These are phyloP conservation scores for Zaprionus gabonicus DNA, from an alignment of 1,140 invertebrate species.

Conservation along the genomic window DNA sequence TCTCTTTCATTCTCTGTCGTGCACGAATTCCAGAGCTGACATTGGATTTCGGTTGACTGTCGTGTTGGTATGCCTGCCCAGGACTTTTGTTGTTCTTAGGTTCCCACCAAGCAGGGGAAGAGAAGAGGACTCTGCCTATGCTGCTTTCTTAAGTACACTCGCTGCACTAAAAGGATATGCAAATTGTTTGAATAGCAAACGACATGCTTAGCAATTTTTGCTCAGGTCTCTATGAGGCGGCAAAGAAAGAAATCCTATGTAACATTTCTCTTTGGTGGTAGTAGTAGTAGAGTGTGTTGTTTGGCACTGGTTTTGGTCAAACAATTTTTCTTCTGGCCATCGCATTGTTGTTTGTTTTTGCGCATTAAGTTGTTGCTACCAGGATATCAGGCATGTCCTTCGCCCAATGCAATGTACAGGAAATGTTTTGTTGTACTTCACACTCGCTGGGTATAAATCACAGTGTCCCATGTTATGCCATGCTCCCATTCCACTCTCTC, in stretches of 20 bases:
- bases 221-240: constrained; percentile 42
- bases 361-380: constrained; percentile 72
- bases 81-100: constrained; percentile 27
- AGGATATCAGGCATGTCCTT: constrained; percentile 40
- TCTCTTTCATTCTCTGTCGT: background rate
- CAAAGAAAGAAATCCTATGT: constrained; percentile 48
- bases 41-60: constrained; percentile 76
- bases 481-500: background rate
- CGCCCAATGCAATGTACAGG: constrained; percentile 40
- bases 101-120: background rate
- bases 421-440: constrained; percentile 70
- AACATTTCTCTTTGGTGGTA: constrained; percentile 42
- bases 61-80: constrained; percentile 59
- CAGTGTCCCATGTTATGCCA: constrained; percentile 57
- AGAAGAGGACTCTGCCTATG: constrained; percentile 9
- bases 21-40: constrained; percentile 69
- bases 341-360: constrained; percentile 60
- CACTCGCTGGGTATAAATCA: constrained; percentile 68
- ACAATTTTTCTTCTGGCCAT: constrained; percentile 55
- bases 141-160: constrained; percentile 72
- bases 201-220: constrained; percentile 75
- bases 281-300: constrained; percentile 19
- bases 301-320: constrained; percentile 47
- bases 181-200: constrained; percentile 82
- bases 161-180: constrained; percentile 81